phyloP scores from a whole-genome alignment of 2,797 vertebrate genomes.

The Xerus rutilus region DNA sequence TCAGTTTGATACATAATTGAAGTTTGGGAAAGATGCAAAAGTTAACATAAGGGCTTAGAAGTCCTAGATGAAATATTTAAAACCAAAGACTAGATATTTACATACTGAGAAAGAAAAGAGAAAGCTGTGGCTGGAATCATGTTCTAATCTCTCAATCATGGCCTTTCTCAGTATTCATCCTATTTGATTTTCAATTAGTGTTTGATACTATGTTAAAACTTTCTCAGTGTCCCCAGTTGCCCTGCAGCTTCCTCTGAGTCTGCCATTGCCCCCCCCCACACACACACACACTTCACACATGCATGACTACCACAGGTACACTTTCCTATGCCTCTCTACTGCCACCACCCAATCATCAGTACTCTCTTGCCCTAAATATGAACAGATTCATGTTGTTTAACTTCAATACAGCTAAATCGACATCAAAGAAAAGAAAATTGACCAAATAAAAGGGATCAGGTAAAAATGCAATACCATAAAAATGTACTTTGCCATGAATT shows the following conservation, averaged over 20 bases:
- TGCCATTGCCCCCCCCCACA: accelerated
- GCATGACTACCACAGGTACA: accelerated
- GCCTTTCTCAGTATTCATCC: background rate
- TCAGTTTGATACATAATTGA: background rate
- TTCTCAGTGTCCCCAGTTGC: background rate
- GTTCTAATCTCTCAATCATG: background rate
- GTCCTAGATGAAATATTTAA: background rate
- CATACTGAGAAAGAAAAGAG: background rate
- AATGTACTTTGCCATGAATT: background rate
- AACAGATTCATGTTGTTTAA: background rate
- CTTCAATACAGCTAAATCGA: background rate
- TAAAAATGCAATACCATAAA: background rate
- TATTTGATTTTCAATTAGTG: background rate
- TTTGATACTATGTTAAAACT: background rate
- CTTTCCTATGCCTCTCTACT: background rate
- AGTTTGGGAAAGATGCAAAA: background rate
- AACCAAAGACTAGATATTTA: background rate
- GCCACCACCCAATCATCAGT: background rate
- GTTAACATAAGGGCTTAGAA: background rate
- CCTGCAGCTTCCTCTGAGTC: no score
- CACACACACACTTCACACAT: background rate
- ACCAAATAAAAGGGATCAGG: background rate
- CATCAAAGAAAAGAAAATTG: no score
- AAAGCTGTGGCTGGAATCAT: background rate
- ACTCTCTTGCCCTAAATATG: background rate